Evolutionary conservation across 2,113 vertebrate species (phyloP).

Genomic region (Tragelaphus buxtoni): DNA sequence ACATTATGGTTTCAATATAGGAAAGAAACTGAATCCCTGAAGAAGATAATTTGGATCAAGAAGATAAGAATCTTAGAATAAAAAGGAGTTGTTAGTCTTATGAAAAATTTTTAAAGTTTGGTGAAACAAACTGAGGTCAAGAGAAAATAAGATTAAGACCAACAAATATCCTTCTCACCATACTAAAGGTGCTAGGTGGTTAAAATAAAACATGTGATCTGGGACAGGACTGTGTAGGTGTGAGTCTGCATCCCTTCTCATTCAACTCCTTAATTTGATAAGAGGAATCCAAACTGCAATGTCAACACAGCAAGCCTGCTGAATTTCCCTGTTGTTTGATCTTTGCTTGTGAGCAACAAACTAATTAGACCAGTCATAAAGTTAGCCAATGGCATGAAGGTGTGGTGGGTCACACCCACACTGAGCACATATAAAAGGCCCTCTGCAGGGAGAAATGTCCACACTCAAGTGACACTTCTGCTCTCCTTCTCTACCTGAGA

Average conservation of each 20-base stretch:
- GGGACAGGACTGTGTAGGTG: fast-evolving
- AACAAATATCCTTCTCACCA: not conserved
- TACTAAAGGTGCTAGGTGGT: not conserved
- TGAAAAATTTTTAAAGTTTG: not conserved
- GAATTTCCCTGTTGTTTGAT: not conserved
- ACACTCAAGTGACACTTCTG: not conserved
- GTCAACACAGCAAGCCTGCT: fast-evolving
- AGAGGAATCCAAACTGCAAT: not conserved
- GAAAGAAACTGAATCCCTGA: not conserved
- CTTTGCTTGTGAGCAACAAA: not conserved
- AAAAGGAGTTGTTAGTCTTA: not conserved
- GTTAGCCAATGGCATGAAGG: not conserved
- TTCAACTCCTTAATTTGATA: not conserved
- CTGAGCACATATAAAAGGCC: not conserved
- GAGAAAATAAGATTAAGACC: not conserved
- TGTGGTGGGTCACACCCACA: not conserved
- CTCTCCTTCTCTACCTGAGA: not conserved
- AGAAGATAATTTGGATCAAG: not conserved
- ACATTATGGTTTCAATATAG: not conserved
- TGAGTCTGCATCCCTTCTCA: not conserved
- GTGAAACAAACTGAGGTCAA: not conserved
- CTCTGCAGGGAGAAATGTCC: not conserved
- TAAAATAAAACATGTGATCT: not conserved
- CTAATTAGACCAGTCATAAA: not conserved
- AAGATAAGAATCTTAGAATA: not conserved